phyloP scores from a whole-genome alignment of 2,888 invertebrate genomes.

The Phortica magna region DNA sequence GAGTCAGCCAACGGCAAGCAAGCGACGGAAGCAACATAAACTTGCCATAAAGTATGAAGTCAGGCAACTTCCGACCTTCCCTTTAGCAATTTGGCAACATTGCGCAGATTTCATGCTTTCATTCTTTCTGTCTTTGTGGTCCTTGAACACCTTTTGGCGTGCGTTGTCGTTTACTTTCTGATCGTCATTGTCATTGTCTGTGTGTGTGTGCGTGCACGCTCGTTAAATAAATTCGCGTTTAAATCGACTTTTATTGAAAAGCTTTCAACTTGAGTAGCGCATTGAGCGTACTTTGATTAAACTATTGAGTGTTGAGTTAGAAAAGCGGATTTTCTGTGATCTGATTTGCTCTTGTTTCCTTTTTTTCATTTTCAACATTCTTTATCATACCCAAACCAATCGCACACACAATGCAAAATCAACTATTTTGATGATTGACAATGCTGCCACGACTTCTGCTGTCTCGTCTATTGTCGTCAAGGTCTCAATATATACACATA shows the following conservation, averaged over 20 bases:
- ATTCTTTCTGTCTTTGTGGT: neutral
- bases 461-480: constrained; percentile 5
- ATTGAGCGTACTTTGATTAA: constrained; percentile 21
- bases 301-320: constrained; percentile 12
- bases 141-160: constrained; percentile 3
- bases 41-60: constrained; percentile 9
- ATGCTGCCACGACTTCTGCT: neutral
- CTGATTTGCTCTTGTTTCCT: neutral
- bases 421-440: constrained; percentile 19
- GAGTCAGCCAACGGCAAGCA: neutral
- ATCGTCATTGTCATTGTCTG: neutral
- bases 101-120: neutral
- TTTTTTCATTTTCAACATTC: neutral
- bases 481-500: constrained; percentile 9
- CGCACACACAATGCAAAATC: constrained; percentile 25
- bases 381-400: neutral
- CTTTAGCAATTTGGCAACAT: neutral
- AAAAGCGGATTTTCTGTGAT: neutral
- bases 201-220: constrained; percentile 6
- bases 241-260: constrained; percentile 41
- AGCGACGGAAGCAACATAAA: constrained; percentile 8
- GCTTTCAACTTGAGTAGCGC: constrained; percentile 38
- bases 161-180: neutral
- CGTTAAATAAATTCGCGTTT: constrained; percentile 41
- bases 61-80: neutral